phyloP scores from a whole-genome alignment of 2,113 vertebrate species.

The Terrapene triunguis region DNA sequence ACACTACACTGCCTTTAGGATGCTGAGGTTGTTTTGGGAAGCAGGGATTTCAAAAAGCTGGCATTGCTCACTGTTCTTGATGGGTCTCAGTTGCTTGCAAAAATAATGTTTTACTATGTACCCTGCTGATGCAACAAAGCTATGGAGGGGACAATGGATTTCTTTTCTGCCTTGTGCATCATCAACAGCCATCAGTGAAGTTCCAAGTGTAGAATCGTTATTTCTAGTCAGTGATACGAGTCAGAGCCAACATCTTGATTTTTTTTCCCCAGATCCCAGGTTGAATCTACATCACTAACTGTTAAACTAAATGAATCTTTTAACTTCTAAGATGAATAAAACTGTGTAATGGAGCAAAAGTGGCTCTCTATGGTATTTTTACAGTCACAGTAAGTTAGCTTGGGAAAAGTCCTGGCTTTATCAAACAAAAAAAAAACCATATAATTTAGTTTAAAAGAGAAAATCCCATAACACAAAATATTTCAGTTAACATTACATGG shows the following conservation, averaged over 20 bases:
- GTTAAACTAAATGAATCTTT: not conserved
- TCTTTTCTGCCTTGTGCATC: not conserved
- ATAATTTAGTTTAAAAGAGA: constrained; percentile 38
- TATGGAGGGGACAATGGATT: not conserved
- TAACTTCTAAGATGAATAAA: not conserved
- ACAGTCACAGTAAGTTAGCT: constrained; percentile 22
- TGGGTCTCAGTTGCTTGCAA: not conserved
- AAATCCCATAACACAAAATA: constrained; percentile 21
- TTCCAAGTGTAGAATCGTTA: not conserved
- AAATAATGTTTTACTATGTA: not conserved
- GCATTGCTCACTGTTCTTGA: not conserved
- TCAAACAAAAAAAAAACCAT: constrained; percentile 31
- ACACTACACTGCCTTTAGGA: constrained; percentile 16
- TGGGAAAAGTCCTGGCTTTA: constrained; percentile 8
- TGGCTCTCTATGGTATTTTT: not conserved
- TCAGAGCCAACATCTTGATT: not conserved
- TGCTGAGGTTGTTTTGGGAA: not conserved
- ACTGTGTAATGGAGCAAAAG: not conserved
- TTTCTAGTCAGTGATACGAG: not conserved
- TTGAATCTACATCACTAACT: not conserved
- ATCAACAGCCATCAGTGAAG: not conserved
- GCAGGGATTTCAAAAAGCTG: not conserved
- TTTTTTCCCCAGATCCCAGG: not conserved
- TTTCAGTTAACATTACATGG: constrained; percentile 38
- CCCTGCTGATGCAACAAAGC: not conserved